phyloP scores from a whole-genome alignment of 92 coral and sea anemone genomes.

The Heliopora coerulea region DNA sequence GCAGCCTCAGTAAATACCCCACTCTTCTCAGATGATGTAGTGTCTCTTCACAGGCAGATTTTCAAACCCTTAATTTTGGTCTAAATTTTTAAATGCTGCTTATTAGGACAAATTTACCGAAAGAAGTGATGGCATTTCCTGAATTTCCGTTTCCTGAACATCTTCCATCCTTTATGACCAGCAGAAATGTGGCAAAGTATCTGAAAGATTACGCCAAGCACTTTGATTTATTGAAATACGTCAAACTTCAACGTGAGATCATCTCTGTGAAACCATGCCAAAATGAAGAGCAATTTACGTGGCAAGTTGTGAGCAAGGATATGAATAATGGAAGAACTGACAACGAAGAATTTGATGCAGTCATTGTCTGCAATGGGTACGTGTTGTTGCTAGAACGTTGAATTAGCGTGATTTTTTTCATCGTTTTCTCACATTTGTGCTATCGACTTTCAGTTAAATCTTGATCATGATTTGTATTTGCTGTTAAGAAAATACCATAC shows the following conservation, averaged over 20 bases:
- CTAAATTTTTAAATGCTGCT: no score
- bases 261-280: constrained; percentile 59
- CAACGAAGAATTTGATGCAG: constrained; percentile 26
- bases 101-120: constrained; percentile 81
- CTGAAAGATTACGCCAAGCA: constrained; percentile 66
- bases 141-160: constrained; percentile 75
- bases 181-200: constrained; percentile 57
- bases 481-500: no score
- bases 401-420: no score
- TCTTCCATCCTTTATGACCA: constrained; percentile 59
- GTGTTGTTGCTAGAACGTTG: no score
- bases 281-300: constrained; percentile 26
- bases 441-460: no score
- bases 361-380: constrained; percentile 79
- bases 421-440: no score
- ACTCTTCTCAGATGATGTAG: no score
- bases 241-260: constrained; percentile 62
- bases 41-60: no score
- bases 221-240: constrained; percentile 56
- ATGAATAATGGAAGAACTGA: not conserved
- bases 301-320: constrained; percentile 61
- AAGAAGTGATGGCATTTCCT: constrained; percentile 83
- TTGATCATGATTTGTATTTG: no score
- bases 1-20: no score
- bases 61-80: no score